phyloP scores from a whole-genome alignment of 1,140 invertebrate genomes.

The Micrasema minimum region DNA sequence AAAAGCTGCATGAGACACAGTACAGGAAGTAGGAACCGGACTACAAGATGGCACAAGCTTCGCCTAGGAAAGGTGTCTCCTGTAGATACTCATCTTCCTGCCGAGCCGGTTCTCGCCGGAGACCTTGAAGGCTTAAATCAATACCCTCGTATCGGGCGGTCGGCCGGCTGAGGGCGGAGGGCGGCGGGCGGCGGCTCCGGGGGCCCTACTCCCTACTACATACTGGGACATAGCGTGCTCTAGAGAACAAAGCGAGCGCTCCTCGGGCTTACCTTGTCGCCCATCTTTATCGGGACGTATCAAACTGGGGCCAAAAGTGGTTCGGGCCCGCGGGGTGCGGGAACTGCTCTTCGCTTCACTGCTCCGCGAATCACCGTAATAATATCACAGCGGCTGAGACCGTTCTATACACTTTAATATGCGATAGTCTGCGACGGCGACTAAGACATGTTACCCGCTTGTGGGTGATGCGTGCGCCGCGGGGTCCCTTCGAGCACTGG shows the following conservation, averaged over 20 bases:
- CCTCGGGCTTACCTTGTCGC: slow-evolving; percentile 42
- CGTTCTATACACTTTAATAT: slow-evolving; percentile 58
- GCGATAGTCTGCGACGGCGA: slow-evolving; percentile 56
- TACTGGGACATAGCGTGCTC: background rate
- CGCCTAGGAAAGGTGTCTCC: background rate
- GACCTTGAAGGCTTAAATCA: slow-evolving; percentile 42
- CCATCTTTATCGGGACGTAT: slow-evolving; percentile 56
- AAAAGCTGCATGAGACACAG: slow-evolving; percentile 22
- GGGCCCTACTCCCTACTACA: background rate
- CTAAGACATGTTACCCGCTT: slow-evolving; percentile 61
- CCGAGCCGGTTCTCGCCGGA: slow-evolving; percentile 16
- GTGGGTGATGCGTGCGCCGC: slow-evolving; percentile 58
- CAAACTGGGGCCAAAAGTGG: slow-evolving; percentile 59
- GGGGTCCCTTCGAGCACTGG: slow-evolving; percentile 39
- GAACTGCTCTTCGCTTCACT: slow-evolving; percentile 54
- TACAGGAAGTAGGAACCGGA: background rate
- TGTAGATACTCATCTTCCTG: slow-evolving; percentile 27
- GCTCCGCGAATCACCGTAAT: slow-evolving; percentile 61
- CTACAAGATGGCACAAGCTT: slow-evolving; percentile 12
- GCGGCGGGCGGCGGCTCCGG: background rate
- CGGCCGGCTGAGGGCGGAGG: background rate
- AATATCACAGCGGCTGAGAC: slow-evolving; percentile 61
- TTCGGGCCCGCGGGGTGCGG: slow-evolving; percentile 59
- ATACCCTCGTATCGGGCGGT: slow-evolving; percentile 8
- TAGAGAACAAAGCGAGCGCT: slow-evolving; percentile 29